Conservation (phyloP, 23 tunicate species). For the Ciona savignyi region DNA sequence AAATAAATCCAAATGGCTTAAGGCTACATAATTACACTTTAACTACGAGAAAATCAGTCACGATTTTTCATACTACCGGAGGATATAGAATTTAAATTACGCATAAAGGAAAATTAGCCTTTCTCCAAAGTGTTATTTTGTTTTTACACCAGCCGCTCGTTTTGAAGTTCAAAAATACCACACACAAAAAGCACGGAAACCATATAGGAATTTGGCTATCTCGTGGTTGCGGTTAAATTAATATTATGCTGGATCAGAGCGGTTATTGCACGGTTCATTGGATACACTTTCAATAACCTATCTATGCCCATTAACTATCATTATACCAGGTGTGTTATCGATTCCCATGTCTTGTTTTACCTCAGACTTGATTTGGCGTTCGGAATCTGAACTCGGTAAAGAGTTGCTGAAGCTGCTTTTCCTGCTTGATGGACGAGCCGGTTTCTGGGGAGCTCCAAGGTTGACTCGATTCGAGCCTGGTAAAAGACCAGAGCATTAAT, state of each 20-base stretch:
- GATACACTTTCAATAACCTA: background rate
- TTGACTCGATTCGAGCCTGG: conserved; percentile 14
- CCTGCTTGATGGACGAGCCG: conserved; percentile 21
- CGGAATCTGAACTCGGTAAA: conserved; percentile 49
- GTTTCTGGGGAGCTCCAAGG: conserved; percentile 15
- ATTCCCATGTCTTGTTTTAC: background rate
- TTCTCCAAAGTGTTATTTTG: background rate
- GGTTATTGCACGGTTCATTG: background rate
- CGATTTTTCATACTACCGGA: background rate
- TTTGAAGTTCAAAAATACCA: background rate
- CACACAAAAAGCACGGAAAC: background rate
- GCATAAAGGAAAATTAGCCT: background rate
- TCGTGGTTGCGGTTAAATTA: background rate
- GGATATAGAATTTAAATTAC: background rate
- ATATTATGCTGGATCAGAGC: background rate
- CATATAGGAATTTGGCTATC: background rate
- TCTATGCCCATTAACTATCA: background rate
- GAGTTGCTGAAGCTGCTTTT: conserved; percentile 56
- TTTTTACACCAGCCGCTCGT: background rate
- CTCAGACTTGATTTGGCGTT: conserved; percentile 11
- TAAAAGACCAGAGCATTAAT: too few species aligned
- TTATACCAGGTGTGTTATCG: background rate
- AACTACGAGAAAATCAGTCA: background rate
- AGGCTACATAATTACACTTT: background rate
- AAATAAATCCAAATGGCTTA: too few species aligned